Base-by-base conservation (phyloP, 1,140 invertebrate species). In the Drosophila jambulina region DNA sequence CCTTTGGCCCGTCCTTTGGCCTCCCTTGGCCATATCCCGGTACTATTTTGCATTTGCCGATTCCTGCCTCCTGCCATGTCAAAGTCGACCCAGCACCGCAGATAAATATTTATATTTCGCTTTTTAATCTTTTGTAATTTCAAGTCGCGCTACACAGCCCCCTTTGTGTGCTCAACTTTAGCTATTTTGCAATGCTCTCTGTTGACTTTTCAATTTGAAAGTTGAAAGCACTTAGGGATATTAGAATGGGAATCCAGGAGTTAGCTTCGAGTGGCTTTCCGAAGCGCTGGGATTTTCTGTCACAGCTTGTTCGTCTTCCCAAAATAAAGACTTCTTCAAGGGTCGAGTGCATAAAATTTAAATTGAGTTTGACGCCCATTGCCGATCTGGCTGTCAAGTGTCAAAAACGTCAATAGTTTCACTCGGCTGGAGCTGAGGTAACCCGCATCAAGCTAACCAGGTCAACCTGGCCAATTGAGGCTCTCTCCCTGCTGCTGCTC, bases 51-150 rank as follows among this genome's bases (percentile, higher is more conserved):
- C 77, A 83, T n/a, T n/a, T 88, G 76, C 68, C 75, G 57, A 84
- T 71, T 67, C 71, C 65, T 49, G 56, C 40, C 72, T 40, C 29
- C 69, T 60, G 54, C 10, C 27, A 77, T 51, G 71, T 78, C 80
- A 63, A 68, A 70, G 69, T 71, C 38, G 36, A 75, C 59, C 60
- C 48, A 36, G 57, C 57, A 85, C 86, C 86, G 85, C 85, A 88
- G 86, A 90, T 88, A 88, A 88, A 88, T 88, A 88, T 88, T 88
- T 88, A 88, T 90, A 88, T 88, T 88, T 88, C 85, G 82, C 85
- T 90, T 91, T 88, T 88, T 88, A 88, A 88, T 88, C 85, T 88
- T 88, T 88, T 88, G 85, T 88, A 88, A 88, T 90, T 90, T 88
- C 80, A 88, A 88, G 82, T 82, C 85, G 85, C 85, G 81, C 75